A percentile compares a stretch with the other conserved stretches of the same genome.
Evolutionary conservation across 2,113 vertebrate genomes (phyloP).

Genomic region (Nematolebias whitei): DNA sequence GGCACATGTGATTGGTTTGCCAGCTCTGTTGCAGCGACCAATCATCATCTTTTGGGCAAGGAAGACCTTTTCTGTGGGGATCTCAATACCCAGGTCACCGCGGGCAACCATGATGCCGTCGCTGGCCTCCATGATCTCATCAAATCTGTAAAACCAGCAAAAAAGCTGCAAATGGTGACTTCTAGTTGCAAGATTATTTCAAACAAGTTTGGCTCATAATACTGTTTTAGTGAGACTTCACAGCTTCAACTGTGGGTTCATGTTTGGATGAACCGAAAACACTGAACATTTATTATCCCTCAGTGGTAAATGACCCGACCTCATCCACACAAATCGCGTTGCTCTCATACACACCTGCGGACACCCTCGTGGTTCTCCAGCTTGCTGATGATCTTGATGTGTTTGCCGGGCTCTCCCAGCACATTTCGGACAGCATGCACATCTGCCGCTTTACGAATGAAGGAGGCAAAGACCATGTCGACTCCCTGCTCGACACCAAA

Average conservation of each 20-base stretch:
- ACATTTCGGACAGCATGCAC: constrained; percentile 92
- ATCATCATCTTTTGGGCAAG: constrained; percentile 99
- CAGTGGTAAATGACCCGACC: background rate
- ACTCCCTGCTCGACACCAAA: constrained; percentile 93
- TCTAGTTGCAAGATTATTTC: too few species aligned
- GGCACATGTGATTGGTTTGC: constrained; percentile 97
- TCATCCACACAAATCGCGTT: background rate
- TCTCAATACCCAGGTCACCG: constrained; percentile 96
- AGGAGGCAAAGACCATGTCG: constrained; percentile 98
- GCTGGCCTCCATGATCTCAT: constrained; percentile 97
- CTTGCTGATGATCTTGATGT: constrained; percentile 99
- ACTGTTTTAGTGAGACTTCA: too few species aligned
- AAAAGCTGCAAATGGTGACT: background rate
- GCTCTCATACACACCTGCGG: constrained; percentile 83
- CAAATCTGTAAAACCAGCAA: constrained; percentile 82
- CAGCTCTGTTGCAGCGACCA: constrained; percentile 94
- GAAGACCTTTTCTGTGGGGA: constrained; percentile 97
- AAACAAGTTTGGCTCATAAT: too few species aligned
- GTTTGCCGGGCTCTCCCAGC: constrained; percentile 95
- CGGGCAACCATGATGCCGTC: constrained; percentile 99
- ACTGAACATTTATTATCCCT: background rate
- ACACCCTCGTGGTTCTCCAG: constrained; percentile 98
- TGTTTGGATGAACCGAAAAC: too few species aligned
- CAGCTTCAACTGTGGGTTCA: too few species aligned
- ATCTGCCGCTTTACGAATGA: constrained; percentile 94